A percentile compares a stretch with the other conserved stretches of the same genome.
Evolutionary conservation across 2,113 vertebrate species (phyloP).

Genomic region (Protobothrops flavoviridis): DNA sequence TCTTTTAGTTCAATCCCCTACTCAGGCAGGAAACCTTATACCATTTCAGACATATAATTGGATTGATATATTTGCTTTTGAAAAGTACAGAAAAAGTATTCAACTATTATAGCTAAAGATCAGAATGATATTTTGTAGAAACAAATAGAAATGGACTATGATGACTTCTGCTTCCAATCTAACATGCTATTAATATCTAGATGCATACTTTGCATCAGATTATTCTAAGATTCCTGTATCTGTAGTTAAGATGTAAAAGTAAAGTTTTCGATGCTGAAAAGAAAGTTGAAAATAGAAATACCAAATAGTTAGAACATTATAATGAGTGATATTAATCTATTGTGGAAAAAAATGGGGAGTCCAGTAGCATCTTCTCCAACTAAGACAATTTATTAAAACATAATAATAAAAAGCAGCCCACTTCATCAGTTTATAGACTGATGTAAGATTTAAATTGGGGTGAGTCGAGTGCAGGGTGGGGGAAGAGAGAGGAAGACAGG

Average conservation of each 20-base stretch:
- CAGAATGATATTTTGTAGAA: neutral
- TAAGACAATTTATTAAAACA: neutral
- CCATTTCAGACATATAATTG: neutral
- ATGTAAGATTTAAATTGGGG: neutral
- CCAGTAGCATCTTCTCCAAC: neutral
- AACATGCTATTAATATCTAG: neutral
- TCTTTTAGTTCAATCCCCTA: neutral
- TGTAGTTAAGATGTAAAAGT: neutral
- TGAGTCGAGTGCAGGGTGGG: neutral
- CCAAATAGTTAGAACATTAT: neutral
- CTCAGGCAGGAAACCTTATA: neutral
- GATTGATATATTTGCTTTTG: neutral
- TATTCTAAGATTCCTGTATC: neutral
- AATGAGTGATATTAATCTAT: neutral
- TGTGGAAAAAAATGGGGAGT: neutral
- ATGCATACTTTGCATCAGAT: neutral
- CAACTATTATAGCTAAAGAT: neutral
- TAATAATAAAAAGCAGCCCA: neutral
- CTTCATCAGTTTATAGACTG: neutral
- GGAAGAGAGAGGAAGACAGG: neutral
- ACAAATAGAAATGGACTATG: neutral
- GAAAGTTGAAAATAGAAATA: neutral
- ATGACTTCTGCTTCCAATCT: neutral
- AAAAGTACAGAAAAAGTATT: neutral
- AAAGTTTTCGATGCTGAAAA: neutral